Conservation (phyloP, 2,888 invertebrate genomes). For the Trichogramma dendrolimi region DNA sequence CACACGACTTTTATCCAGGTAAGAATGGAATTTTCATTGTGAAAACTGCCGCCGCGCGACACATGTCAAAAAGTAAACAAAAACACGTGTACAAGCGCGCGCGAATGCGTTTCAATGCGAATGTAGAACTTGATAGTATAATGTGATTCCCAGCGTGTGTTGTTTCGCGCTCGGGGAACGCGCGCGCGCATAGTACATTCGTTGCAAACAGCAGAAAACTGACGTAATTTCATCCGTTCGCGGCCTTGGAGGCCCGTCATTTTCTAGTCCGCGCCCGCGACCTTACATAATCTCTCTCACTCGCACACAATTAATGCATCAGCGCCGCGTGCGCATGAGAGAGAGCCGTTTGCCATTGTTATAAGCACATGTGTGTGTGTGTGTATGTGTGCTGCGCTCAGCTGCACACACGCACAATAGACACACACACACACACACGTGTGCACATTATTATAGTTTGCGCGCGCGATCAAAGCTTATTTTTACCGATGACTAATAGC, state of each 20-base stretch:
- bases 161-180: too few species aligned
- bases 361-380: neutral
- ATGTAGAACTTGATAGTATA: neutral
- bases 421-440: neutral
- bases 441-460: neutral
- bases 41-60: constrained; percentile 27
- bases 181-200: too few species aligned
- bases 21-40: constrained; percentile 27
- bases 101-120: neutral
- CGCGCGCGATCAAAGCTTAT: neutral
- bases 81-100: neutral
- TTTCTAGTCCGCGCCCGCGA: constrained; percentile 14
- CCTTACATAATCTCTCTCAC: constrained; percentile 16
- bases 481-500: neutral
- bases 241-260: constrained; percentile 18
- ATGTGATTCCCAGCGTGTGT: too few species aligned
- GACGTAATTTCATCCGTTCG: constrained; percentile 21
- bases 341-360: too few species aligned
- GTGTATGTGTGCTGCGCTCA: neutral
- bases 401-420: neutral
- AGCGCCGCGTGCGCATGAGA: neutral
- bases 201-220: neutral
- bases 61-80: too few species aligned
- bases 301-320: constrained; percentile 18
- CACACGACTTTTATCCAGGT: constrained; percentile 99